Conservation (phyloP, 2,797 vertebrate species). For the Danio albolineatus region DNA sequence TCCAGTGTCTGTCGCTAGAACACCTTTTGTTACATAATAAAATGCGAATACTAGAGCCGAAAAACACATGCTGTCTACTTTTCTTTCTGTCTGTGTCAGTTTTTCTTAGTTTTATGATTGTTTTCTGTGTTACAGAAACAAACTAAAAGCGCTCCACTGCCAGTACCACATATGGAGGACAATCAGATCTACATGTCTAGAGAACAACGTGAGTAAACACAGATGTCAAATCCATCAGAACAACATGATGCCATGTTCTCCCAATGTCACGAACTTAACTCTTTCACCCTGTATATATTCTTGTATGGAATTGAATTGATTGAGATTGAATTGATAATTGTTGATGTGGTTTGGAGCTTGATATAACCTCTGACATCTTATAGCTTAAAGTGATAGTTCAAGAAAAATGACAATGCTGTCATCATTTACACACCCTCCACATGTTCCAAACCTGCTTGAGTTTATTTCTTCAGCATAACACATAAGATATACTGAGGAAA, state of each 20-base stretch:
- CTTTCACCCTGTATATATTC: no score
- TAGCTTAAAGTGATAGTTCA: no score
- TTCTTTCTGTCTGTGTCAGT: neutral
- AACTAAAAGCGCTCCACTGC: neutral
- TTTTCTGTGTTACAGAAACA: conserved; percentile 55
- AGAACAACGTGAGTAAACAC: conserved; percentile 79
- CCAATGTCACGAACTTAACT: neutral
- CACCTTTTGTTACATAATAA: no score
- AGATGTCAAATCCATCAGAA: neutral
- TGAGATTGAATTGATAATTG: neutral
- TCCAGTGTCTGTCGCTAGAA: no score
- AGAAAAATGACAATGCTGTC: no score
- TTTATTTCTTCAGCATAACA: no score
- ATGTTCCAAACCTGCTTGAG: no score
- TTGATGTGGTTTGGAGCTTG: no score
- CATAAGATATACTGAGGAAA: no score
- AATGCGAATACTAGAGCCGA: neutral
- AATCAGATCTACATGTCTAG: conserved; percentile 89
- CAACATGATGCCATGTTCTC: neutral
- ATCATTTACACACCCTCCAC: no score
- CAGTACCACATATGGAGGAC: conserved; percentile 84
- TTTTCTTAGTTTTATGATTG: neutral
- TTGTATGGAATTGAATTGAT: no score
- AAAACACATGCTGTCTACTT: neutral
- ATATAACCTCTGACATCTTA: no score